Evolutionary conservation across 1,140 invertebrate species (phyloP).

Genomic region (Conopomorpha cramerella): DNA sequence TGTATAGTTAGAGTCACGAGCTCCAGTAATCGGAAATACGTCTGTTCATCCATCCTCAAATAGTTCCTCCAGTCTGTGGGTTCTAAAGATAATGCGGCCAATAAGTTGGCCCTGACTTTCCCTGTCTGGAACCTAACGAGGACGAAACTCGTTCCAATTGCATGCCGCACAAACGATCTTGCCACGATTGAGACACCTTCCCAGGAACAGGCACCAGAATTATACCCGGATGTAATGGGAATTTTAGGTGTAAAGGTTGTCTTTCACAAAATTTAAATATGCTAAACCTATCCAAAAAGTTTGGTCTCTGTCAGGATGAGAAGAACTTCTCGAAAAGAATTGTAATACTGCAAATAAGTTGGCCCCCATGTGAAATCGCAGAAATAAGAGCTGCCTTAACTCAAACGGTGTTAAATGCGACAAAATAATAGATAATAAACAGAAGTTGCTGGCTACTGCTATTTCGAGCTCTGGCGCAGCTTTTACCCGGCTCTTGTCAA

Average conservation of each 20-base stretch:
- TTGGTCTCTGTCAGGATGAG: not conserved
- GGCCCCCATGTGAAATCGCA: not conserved
- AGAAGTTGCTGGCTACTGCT: not conserved
- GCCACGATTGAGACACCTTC: too few relatives aligned
- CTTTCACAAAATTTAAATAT: too few relatives aligned
- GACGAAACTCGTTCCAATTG: too few relatives aligned
- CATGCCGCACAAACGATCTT: too few relatives aligned
- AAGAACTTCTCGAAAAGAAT: not conserved
- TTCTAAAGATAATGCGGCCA: not conserved
- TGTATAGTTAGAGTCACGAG: not conserved
- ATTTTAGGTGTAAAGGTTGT: too few relatives aligned
- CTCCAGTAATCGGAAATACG: not conserved
- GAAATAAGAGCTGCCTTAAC: constrained; percentile 1
- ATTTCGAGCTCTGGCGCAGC: not conserved
- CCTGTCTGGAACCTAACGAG: too few relatives aligned
- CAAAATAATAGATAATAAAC: not conserved
- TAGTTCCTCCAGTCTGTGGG: not conserved
- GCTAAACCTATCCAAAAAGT: too few relatives aligned
- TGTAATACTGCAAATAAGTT: not conserved
- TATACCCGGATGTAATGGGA: too few relatives aligned
- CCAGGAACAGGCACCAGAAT: too few relatives aligned
- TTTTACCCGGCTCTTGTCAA: not conserved
- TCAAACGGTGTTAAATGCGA: not conserved
- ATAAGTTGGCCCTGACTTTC: too few relatives aligned
- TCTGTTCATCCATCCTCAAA: not conserved